Base-by-base conservation (phyloP, 2,113 vertebrate species). In the Pardalotus punctatus region DNA sequence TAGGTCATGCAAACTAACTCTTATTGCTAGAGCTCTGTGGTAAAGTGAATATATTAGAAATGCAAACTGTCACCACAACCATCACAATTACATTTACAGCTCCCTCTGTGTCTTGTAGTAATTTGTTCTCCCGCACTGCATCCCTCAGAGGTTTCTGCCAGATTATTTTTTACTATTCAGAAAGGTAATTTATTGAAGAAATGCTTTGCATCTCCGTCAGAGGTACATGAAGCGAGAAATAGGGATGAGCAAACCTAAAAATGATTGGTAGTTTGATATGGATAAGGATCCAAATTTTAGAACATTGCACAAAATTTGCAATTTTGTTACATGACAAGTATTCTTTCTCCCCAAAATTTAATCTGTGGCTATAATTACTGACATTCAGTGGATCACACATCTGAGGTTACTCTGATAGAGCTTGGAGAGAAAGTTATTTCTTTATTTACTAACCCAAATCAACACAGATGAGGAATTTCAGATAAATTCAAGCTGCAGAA, bases 71-170 rank as follows among this genome's bases (percentile, higher is more conserved):
- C 94, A 94, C 82, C 80, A 83, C 86, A 84, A 91, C 93, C 80
- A 93, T 92, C 92, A 94, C 94, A 96, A 92, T 93, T 93, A 95
- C 96, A 92, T 95, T 94, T 95, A 88, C 92, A 88, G 92, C 94
- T 96, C 88, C 94, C 88, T 93, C 88, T 84, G 90, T 79, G 90
- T 92, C 90, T 94, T 96, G 88, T 92, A 97, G 93, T 94, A 92
- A 96, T 95, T 96, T 95, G 94, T 88, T 96, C 88, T 90, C 82
- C 56, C 0, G 56, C 69, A 65, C 28, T 90, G 88, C 82, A 74
- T 86, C 88, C 92, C 93, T 92, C 73, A 71, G 90, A 92, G 94
- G 56, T 90, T 95, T 92, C 93, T 76, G 86, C n/a, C 35, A 94
- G 90, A 94, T 96, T 96, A 95, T 89, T 96, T 90, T 96, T 96